Conservation (phyloP, 2,113 vertebrate genomes). For the Nesoenas mayeri region DNA sequence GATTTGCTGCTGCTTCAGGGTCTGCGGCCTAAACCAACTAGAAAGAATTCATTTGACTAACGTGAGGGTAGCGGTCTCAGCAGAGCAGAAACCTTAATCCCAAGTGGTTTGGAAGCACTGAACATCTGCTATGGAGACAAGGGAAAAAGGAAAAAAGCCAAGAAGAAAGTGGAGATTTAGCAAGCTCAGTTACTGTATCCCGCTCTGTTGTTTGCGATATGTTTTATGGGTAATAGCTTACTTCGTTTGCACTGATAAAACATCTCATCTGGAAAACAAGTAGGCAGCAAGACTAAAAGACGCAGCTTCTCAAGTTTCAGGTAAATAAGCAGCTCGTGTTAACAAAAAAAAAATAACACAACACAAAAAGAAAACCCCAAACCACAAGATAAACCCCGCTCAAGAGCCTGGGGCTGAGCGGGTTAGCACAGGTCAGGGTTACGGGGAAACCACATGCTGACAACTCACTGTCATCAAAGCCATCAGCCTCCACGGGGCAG, state of each 20-base stretch:
- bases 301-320: not conserved
- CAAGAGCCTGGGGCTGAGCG: fast-evolving
- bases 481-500: not conserved
- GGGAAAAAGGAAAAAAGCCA: not conserved
- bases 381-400: not conserved
- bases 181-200: not conserved
- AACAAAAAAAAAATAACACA: not conserved
- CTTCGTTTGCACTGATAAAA: not conserved
- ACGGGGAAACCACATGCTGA: not conserved
- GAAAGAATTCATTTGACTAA: not conserved
- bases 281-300: not conserved
- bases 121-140: not conserved
- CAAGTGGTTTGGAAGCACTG: not conserved
- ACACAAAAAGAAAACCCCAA: not conserved
- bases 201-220: not conserved
- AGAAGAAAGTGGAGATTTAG: not conserved
- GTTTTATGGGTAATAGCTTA: fast-evolving
- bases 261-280: not conserved
- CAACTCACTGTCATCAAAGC: not conserved
- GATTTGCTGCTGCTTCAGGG: not conserved
- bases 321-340: not conserved
- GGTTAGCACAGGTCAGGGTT: not conserved
- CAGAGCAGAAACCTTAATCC: not conserved
- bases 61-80: not conserved
- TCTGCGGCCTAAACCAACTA: not conserved